Evolutionary conservation across 2,888 invertebrate genomes (phyloP).

Genomic region (Penaeus monodon): DNA sequence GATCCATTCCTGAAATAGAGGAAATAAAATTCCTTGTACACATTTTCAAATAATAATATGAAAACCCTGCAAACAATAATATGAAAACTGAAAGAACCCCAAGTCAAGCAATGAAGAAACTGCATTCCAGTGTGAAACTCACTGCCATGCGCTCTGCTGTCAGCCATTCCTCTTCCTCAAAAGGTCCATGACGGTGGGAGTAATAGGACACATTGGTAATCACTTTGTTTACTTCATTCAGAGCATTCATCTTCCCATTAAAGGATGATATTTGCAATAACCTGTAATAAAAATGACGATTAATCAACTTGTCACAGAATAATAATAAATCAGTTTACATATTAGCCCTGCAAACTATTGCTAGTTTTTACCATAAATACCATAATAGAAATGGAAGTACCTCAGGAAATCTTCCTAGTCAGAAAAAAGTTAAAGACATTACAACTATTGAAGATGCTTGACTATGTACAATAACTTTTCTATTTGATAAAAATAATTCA

Average conservation of each 20-base stretch:
- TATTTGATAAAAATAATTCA: no score
- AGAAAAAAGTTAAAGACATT: no score
- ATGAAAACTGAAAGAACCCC: no score
- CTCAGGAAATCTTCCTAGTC: no score
- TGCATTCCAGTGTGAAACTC: slow-evolving; percentile 70
- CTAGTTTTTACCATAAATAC: no score
- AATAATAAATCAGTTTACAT: background rate
- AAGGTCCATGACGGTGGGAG: slow-evolving; percentile 68
- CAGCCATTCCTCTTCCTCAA: slow-evolving; percentile 88
- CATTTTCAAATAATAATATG: no score
- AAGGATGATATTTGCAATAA: slow-evolving; percentile 96
- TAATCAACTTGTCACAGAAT: background rate
- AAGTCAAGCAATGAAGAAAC: no score
- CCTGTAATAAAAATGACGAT: slow-evolving; percentile 70
- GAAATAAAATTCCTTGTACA: background rate
- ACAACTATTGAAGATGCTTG: no score
- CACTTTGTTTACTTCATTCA: slow-evolving; percentile 98
- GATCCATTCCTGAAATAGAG: slow-evolving; percentile 84
- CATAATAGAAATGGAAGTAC: no score
- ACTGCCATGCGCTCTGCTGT: slow-evolving; percentile 95
- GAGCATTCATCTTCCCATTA: slow-evolving; percentile 98
- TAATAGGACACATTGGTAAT: slow-evolving; percentile 66
- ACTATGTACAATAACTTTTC: no score
- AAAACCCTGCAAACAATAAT: no score
- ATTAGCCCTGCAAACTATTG: background rate